Evolutionary conservation across 2,888 invertebrate genomes (phyloP), one percentile per base, ranked within the genome.

Genomic region (Tetropium fuscum): DNA sequence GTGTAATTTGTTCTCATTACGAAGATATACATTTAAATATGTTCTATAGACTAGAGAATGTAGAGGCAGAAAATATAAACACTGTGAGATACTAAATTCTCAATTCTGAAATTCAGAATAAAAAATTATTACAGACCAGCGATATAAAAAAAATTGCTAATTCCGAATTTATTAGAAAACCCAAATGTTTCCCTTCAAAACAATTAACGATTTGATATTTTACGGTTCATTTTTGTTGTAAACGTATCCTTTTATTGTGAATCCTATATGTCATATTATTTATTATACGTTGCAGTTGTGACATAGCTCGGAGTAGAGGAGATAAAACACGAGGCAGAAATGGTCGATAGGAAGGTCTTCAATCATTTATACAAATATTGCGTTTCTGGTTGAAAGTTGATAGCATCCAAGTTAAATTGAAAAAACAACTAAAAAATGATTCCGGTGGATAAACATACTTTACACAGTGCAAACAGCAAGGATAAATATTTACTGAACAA

Each of bases 301-400:
- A 34, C 47, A 40, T 20, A 18, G 16, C 34, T 51, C 40, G 15
- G 40, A 51, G 40, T 25, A 40, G 38, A 40, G 40, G 16, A n/a
- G n/a, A n/a, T 22, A 40, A 51, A 40, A 51, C 40, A 27, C 27
- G 27, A 51, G 51, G 51, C 40, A 40, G 18, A 3, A 20, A 38
- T 19, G 15, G 40, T 40, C 51, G 51, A 51, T 51, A 51, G 38
- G 25, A 40, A 40, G 22, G 25, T 38, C 51, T 51, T 51, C 51
- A 38, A 51, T 51, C 51, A 51, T 51, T 40, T 51, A 51, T 27
- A 51, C 51, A 51, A 51, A 51, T 40, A 51, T 51, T 18, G 19
- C 38, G 51, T 20, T 40, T 18, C 19, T 51, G 38, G n/a, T n/a
- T n/a, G n/a, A 15, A 51, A 51, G 38, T 40, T 18, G 51, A 51